Evolutionary conservation across 2,797 vertebrate genomes (phyloP).

Genomic region (Chelon auratus): DNA sequence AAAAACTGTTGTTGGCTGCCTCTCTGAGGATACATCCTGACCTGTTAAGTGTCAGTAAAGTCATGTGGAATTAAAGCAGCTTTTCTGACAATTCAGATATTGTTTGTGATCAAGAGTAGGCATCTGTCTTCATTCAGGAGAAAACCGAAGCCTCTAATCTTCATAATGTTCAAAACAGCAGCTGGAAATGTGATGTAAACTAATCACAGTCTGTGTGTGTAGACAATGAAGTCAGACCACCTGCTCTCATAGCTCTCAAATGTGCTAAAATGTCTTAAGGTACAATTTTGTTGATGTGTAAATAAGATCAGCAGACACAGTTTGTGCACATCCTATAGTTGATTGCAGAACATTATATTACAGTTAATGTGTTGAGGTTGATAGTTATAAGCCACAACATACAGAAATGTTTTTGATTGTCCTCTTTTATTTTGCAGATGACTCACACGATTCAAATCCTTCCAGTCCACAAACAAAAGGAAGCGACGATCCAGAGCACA

Average conservation of each 20-base stretch:
- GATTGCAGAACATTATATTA: neutral
- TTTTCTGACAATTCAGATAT: slow-evolving; percentile 36
- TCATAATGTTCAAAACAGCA: slow-evolving; percentile 29
- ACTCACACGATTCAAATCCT: slow-evolving; percentile 29
- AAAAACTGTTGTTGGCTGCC: too few relatives aligned
- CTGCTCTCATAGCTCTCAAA: slow-evolving; percentile 11
- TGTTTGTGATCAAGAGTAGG: slow-evolving; percentile 20
- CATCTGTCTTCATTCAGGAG: slow-evolving; percentile 30
- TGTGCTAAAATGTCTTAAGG: slow-evolving; percentile 7
- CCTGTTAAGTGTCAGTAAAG: slow-evolving; percentile 11
- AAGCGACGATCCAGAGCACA: slow-evolving; percentile 26
- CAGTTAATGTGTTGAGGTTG: slow-evolving; percentile 1
- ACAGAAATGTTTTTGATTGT: slow-evolving; percentile 15
- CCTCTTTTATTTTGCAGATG: slow-evolving; percentile 56
- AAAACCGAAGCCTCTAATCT: slow-evolving; percentile 39
- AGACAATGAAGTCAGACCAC: slow-evolving; percentile 16
- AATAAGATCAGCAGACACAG: slow-evolving; percentile 17
- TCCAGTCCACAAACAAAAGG: slow-evolving; percentile 29
- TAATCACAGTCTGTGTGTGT: neutral
- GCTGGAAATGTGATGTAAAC: slow-evolving; percentile 38
- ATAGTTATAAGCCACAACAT: neutral
- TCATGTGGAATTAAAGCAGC: slow-evolving; percentile 32
- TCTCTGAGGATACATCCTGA: slow-evolving; percentile 4
- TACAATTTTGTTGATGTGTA: slow-evolving; percentile 17
- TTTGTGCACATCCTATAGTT: neutral